Evolutionary conservation across 2,888 invertebrate genomes (phyloP).

Genomic region (Coleophora deauratella): DNA sequence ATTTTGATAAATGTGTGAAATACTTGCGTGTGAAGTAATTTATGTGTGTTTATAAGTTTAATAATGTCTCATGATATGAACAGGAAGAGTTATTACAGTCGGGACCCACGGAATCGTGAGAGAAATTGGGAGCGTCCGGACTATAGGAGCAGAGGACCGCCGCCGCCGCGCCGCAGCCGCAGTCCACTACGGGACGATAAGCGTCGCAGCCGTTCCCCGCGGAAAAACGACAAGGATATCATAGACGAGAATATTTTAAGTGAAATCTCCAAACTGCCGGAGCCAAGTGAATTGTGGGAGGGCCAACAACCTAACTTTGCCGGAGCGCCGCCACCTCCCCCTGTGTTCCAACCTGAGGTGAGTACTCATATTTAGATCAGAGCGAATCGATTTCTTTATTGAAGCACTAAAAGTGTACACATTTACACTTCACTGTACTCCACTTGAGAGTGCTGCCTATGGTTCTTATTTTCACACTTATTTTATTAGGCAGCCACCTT

Average conservation of each 20-base stretch:
- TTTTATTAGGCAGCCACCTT: no score
- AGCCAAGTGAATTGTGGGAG: slow-evolving; percentile 62
- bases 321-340: slow-evolving; percentile 24
- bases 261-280: slow-evolving; percentile 58
- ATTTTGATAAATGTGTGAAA: no score
- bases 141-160: slow-evolving; percentile 5
- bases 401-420: no score
- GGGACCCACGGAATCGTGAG: slow-evolving; percentile 19
- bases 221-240: slow-evolving; percentile 49
- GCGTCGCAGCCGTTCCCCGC: slow-evolving; percentile 47
- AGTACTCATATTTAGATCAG: no score
- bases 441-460: no score
- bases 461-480: no score
- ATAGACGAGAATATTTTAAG: slow-evolving; percentile 58
- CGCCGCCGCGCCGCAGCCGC: slow-evolving; percentile 36
- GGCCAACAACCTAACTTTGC: slow-evolving; percentile 15
- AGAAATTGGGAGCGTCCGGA: slow-evolving; percentile 32
- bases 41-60: slow-evolving; percentile 2
- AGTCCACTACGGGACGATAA: slow-evolving; percentile 34
- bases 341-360: slow-evolving; percentile 36
- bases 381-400: no score
- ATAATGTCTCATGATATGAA: slow-evolving; percentile 24
- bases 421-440: no score
- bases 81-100: slow-evolving; percentile 18
- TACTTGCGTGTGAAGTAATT: neutral